A percentile compares a stretch with the other conserved stretches of the same genome.
Evolutionary conservation across 2,797 vertebrate genomes (phyloP).

Genomic region (Etheostoma perlongum): DNA sequence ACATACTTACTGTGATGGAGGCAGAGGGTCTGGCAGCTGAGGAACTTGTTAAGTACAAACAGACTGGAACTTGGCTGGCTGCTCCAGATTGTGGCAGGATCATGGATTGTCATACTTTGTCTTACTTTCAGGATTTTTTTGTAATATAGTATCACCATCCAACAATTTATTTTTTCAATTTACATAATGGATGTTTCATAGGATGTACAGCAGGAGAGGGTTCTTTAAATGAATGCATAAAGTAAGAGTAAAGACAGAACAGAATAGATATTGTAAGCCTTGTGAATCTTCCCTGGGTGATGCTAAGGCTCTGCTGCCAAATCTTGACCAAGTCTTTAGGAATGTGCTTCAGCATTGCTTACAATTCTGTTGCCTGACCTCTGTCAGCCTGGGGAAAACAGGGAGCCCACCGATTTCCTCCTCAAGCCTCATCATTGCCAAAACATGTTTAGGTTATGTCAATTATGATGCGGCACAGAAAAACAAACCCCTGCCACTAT

Average conservation of each 20-base stretch:
- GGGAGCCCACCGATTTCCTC: constrained; percentile 51
- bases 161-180: not conserved
- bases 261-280: constrained; percentile 13
- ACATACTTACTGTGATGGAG: constrained; percentile 7
- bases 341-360: constrained; percentile 72
- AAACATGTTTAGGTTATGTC: constrained; percentile 19
- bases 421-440: constrained; percentile 21
- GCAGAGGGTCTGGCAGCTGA: constrained; percentile 32
- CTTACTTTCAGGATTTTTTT: not conserved
- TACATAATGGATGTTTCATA: not conserved
- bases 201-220: not conserved
- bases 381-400: constrained; percentile 65
- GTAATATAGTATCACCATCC: not conserved
- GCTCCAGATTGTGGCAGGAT: constrained; percentile 20
- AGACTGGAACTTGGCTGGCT: constrained; percentile 14
- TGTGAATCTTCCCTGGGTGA: constrained; percentile 50
- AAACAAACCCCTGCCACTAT: constrained; percentile 19
- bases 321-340: constrained; percentile 67
- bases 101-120: constrained; percentile 13
- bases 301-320: constrained; percentile 61
- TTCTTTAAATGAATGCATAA: not conserved
- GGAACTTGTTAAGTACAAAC: constrained; percentile 47
- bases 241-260: not conserved
- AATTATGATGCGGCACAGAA: constrained; percentile 33
- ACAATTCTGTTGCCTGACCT: constrained; percentile 75